Conservation (phyloP, 2,113 vertebrate species). For the Rhombomys opimus region DNA sequence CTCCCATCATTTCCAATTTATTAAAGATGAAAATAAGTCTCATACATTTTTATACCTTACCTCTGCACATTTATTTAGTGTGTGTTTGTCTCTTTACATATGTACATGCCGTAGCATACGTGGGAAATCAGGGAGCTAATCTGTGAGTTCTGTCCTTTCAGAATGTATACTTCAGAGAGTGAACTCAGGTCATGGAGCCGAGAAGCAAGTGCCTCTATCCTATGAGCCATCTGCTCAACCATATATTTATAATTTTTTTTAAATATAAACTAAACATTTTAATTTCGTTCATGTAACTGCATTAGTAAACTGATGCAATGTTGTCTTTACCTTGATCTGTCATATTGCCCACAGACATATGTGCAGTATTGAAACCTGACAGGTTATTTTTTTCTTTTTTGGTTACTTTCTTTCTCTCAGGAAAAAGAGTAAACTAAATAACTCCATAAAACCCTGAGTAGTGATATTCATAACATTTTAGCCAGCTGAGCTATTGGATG, state of each 20-base stretch:
- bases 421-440: constrained; percentile 8
- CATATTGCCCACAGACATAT: constrained; percentile 7
- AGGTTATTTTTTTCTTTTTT: neutral
- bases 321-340: constrained; percentile 16
- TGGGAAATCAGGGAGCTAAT: neutral
- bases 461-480: constrained; percentile 30
- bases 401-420: constrained; percentile 15
- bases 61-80: neutral
- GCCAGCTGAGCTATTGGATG: neutral
- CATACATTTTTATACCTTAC: neutral
- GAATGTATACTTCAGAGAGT: neutral
- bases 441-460: neutral
- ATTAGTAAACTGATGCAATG: neutral
- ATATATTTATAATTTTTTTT: neutral
- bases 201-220: neutral
- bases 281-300: neutral
- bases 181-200: neutral
- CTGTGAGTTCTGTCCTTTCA: neutral
- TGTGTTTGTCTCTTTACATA: too few relatives aligned
- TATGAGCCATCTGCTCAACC: neutral
- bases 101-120: neutral
- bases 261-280: constrained; percentile 1
- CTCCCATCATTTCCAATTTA: constrained; percentile 18
- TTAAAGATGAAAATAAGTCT: constrained; percentile 25
- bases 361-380: neutral